Evolutionary conservation across 2,888 invertebrate species (phyloP), one percentile per base, ranked within the genome.

Genomic region (Amblyjoppa fuscipennis): DNA sequence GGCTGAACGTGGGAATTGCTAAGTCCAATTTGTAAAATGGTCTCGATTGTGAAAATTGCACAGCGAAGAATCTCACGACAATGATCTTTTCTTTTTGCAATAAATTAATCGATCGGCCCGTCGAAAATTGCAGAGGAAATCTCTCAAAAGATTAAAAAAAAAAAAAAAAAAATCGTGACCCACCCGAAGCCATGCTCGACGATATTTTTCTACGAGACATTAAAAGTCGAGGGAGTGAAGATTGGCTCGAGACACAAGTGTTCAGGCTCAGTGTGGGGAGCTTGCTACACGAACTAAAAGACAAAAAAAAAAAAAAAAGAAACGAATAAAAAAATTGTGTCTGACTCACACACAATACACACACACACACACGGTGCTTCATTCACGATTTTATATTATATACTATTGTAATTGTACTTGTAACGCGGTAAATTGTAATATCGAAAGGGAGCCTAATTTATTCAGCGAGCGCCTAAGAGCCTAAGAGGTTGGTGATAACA

Each of bases 361-460:
- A 66, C 49, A 69, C 49, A 69, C 69, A 75, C 66, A 68, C 73
- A 75, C 89, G 89, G 90, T 91, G 91, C 91, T 92, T 91, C 85
- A 89, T 61, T 91, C 85, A 87, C 86, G 83, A 88, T 90, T 92
- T 92, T 91, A 91, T 91, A 89, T 71, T 34, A 41, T 51, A 25
- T 61, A 70, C 64, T 41, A 81, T 84, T 77, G 51, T 61, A 51
- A 78, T 61, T 53, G 41, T 82, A 71, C 41, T 77, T 76, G 71
- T 53, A 51, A 51, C 49, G 75, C 53, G 70, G 68, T 49, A 75
- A 20, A 25, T 66, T 71, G 82, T 71, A 70, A 81, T 61, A 45
- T n/a, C 56, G 68, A 56, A 4, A 66, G 81, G 68, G 49, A 70
- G 81, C 78, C 85, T 81, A 79, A 69, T 76, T 76, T 76, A 76